These are phyloP conservation scores for Hipparchia sbordonii DNA, from an alignment of 2,888 invertebrate species.

Conservation along the genomic window DNA sequence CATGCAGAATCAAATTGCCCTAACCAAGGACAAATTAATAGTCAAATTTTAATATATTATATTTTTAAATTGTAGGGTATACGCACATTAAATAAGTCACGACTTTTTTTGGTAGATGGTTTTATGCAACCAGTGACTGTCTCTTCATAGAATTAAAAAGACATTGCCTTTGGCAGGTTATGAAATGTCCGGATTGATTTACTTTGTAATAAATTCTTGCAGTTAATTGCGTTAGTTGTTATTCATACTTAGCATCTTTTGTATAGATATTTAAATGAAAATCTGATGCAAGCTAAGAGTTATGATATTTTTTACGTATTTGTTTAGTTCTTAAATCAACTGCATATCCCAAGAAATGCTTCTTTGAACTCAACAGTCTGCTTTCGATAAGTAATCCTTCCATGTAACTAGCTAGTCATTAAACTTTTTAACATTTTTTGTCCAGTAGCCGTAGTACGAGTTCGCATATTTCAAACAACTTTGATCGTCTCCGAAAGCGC, in stretches of 20 bases:
- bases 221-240: neutral
- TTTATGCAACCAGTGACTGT: neutral
- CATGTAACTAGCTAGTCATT: neutral
- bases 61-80: neutral
- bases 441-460: neutral
- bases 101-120: neutral
- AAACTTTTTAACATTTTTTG: neutral
- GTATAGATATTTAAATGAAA: neutral
- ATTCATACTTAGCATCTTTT: neutral
- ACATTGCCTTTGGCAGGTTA: neutral
- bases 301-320: neutral
- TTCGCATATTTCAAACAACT: neutral
- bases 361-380: neutral
- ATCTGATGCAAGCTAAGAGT: neutral
- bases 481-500: no score
- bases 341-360: neutral
- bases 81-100: conserved; percentile 4
- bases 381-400: neutral
- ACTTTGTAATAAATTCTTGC: neutral
- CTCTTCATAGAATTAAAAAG: neutral
- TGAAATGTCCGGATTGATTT: neutral
- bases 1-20: neutral
- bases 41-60: neutral
- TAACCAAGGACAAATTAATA: neutral
- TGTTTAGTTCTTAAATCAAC: neutral